These are phyloP conservation scores for Nezara viridula DNA, from an alignment of 2,888 invertebrate species.

Conservation along the genomic window DNA sequence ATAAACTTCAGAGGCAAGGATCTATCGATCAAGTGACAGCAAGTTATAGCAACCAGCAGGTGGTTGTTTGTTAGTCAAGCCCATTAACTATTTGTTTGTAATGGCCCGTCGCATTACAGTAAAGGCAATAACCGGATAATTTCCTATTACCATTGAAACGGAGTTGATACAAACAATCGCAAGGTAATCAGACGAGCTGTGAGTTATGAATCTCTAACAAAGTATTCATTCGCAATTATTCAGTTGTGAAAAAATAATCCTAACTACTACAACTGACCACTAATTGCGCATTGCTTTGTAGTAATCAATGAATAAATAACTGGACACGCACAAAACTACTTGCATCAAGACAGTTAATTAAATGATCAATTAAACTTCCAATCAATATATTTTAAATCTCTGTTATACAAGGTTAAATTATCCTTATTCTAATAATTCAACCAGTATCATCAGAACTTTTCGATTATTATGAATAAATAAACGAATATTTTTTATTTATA, in stretches of 20 bases:
- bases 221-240: neutral
- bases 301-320: neutral
- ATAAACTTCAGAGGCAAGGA: too few relatives aligned
- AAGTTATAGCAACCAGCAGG: neutral
- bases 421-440: too few relatives aligned
- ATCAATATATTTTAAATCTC: too few relatives aligned
- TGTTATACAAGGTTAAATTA: too few relatives aligned
- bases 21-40: neutral
- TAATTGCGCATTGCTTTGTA: neutral
- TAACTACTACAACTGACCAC: neutral
- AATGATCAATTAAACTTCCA: too few relatives aligned
- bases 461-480: too few relatives aligned
- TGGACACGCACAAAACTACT: conserved; percentile 20
- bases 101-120: neutral
- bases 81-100: neutral
- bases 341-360: neutral
- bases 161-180: neutral
- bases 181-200: neutral
- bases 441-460: too few relatives aligned
- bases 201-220: neutral
- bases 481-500: too few relatives aligned
- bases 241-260: neutral
- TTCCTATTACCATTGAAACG: neutral
- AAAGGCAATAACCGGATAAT: neutral
- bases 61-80: neutral